Evolutionary conservation across 2,888 invertebrate genomes (phyloP).

Genomic region (Zeuzera pyrina): DNA sequence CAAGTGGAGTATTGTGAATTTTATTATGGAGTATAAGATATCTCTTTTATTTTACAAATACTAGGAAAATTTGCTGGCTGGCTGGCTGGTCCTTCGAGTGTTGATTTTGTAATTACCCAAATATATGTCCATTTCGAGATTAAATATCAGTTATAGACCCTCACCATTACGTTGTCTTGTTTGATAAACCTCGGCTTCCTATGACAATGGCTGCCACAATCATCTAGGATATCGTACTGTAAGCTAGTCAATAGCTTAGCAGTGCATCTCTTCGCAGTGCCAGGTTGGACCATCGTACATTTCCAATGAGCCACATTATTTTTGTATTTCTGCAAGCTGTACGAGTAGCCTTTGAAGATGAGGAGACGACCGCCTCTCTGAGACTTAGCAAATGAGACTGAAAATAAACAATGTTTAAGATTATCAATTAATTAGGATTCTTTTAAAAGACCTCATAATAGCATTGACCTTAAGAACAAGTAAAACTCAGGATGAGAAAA

Average conservation of each 20-base stretch:
- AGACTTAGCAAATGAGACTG: conserved; percentile 34
- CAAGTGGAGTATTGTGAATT: too few species aligned
- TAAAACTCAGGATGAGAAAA: too few species aligned
- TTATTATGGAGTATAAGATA: too few species aligned
- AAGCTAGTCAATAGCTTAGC: conserved; percentile 34
- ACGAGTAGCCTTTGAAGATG: conserved; percentile 37
- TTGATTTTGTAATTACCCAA: too few species aligned
- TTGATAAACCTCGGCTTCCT: conserved; percentile 32
- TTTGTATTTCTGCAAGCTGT: conserved; percentile 25
- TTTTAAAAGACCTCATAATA: too few species aligned
- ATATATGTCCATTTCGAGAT: not conserved
- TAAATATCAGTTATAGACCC: conserved; percentile 20
- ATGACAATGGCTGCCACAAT: conserved; percentile 28
- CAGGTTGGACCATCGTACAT: conserved; percentile 41
- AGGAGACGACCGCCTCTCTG: conserved; percentile 42
- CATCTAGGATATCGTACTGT: conserved; percentile 24
- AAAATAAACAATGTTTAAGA: too few species aligned
- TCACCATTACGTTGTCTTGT: conserved; percentile 23
- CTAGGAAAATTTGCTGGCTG: too few species aligned
- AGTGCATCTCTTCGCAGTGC: conserved; percentile 33
- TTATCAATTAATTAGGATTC: too few species aligned
- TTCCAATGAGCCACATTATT: conserved; percentile 32
- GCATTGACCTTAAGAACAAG: too few species aligned
- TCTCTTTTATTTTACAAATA: too few species aligned
- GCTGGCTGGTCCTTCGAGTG: too few species aligned